Conservation (phyloP, 2,888 invertebrate species). For the Andricus quercusramuli region DNA sequence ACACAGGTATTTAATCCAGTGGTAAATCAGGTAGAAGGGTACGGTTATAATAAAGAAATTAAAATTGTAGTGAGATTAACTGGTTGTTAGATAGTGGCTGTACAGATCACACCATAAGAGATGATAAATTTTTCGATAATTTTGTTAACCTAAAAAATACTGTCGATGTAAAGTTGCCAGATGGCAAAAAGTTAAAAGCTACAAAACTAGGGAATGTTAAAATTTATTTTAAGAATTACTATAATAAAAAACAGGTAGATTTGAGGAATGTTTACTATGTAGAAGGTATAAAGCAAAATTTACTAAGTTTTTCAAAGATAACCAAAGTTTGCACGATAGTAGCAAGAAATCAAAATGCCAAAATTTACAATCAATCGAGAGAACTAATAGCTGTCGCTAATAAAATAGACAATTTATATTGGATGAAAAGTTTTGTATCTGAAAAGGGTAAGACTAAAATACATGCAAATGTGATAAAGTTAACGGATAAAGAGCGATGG, state of each 20-base stretch:
- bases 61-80: no score
- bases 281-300: conserved; percentile 40
- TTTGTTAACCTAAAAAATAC: conserved; percentile 49
- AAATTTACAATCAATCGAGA: no score
- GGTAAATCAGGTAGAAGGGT: no score
- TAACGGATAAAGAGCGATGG: no score
- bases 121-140: conserved; percentile 36
- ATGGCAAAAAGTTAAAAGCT: conserved; percentile 48
- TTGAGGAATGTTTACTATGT: conserved; percentile 44
- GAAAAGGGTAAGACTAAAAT: no score
- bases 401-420: no score
- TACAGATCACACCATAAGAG: conserved; percentile 42
- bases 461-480: no score
- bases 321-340: conserved; percentile 38
- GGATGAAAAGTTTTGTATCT: no score
- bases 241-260: conserved; percentile 14
- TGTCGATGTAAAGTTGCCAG: conserved; percentile 49
- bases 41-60: no score
- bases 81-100: no score
- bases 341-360: conserved; percentile 26
- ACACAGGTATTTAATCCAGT: no score
- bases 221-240: conserved; percentile 41
- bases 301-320: conserved; percentile 46
- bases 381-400: no score
- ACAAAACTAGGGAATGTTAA: conserved; percentile 44